A percentile compares a stretch with the other conserved stretches of the same genome.
Conservation (phyloP, 2,888 invertebrate species). For the Dastarcus helophoroides region DNA sequence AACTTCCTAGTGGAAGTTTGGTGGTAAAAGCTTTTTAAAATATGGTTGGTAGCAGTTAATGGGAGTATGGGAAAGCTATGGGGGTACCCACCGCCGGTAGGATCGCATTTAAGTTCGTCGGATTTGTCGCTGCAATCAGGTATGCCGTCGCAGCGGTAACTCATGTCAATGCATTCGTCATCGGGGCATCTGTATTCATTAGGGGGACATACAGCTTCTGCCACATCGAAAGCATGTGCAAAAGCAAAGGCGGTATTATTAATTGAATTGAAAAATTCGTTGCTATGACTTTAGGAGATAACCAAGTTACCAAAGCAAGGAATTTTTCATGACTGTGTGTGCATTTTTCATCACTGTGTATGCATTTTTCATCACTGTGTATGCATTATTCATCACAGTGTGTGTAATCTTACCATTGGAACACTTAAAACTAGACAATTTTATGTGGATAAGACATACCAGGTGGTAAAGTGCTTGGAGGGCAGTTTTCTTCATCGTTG, state of each 20-base stretch:
- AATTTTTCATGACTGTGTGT: too few species aligned
- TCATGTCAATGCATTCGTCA: constrained; percentile 46
- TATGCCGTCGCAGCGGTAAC: constrained; percentile 41
- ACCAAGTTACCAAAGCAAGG: too few species aligned
- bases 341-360: too few species aligned
- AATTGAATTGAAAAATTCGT: constrained; percentile 1
- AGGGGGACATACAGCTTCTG: constrained; percentile 38
- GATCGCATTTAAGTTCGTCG: constrained; percentile 41
- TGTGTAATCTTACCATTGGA: too few species aligned
- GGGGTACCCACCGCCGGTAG: constrained; percentile 24
- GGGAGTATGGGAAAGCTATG: not conserved
- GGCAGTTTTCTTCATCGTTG: constrained; percentile 34
- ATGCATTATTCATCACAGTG: too few species aligned
- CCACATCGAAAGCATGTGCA: constrained; percentile 20
- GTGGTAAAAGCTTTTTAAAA: too few species aligned
- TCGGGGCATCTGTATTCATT: constrained; percentile 52
- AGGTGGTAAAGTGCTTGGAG: constrained; percentile 13
- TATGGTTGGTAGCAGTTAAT: too few species aligned
- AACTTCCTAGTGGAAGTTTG: too few species aligned
- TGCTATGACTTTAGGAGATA: too few species aligned
- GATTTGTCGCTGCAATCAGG: constrained; percentile 43
- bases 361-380: too few species aligned
- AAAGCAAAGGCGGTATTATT: constrained; percentile 6
- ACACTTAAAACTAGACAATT: too few species aligned
- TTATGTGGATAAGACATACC: constrained; percentile 8